Percentiles rank a stretch among this genome's conserved stretches.
These are phyloP conservation scores for Peribatodes rhomboidaria DNA, from an alignment of 2,888 invertebrate species.

Conservation along the genomic window DNA sequence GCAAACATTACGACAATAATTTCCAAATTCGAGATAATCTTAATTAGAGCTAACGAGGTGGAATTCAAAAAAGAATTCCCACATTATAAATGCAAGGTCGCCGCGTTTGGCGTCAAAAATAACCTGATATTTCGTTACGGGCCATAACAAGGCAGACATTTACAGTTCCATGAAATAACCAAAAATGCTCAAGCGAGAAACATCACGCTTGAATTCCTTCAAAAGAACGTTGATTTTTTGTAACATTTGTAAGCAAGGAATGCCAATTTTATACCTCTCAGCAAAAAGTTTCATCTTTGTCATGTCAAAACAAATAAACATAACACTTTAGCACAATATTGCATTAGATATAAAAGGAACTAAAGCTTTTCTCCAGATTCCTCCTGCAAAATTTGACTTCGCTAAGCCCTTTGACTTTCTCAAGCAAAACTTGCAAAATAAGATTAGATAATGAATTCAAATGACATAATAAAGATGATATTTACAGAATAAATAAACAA, in stretches of 20 bases:
- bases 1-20: constrained; percentile 60
- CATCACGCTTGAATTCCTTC: constrained; percentile 7
- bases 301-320: background rate
- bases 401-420: background rate
- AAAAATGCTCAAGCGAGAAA: background rate
- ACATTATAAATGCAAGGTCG: constrained; percentile 77
- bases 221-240: background rate
- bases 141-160: constrained; percentile 25
- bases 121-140: constrained; percentile 44
- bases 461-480: constrained; percentile 13
- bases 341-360: background rate
- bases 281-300: background rate
- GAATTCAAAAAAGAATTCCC: constrained; percentile 70
- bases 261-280: no score
- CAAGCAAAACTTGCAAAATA: background rate
- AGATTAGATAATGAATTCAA: constrained; percentile 9
- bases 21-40: constrained; percentile 69
- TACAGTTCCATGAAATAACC: constrained; percentile 32
- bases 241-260: background rate
- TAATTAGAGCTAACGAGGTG: constrained; percentile 66
- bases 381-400: background rate
- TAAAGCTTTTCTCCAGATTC: background rate
- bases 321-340: background rate
- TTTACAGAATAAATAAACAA: constrained; percentile 30
- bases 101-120: constrained; percentile 42